Conservation (phyloP, 2,113 vertebrate genomes). For the Megaceryle torquata region DNA sequence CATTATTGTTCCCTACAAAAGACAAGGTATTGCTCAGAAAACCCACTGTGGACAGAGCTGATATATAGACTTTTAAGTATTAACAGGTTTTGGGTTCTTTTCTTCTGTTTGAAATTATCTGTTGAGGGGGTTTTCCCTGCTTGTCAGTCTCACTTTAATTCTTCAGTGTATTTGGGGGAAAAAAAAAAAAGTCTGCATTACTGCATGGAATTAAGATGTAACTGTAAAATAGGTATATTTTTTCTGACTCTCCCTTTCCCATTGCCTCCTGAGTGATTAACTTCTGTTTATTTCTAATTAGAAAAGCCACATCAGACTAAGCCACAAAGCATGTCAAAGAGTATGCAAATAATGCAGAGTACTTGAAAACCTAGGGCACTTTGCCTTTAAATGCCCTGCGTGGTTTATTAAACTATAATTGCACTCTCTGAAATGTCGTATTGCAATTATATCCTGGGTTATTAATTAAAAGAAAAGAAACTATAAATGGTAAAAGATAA, state of each 20-base stretch:
- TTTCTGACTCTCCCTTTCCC: not conserved
- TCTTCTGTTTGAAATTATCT: not conserved
- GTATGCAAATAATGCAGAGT: slow-evolving; percentile 17
- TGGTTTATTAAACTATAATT: slow-evolving; percentile 51
- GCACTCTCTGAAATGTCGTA: slow-evolving; percentile 21
- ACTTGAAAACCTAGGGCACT: slow-evolving; percentile 7
- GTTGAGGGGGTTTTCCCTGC: fast-evolving
- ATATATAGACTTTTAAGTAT: not conserved
- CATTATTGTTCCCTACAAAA: slow-evolving; percentile 18
- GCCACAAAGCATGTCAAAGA: slow-evolving; percentile 42
- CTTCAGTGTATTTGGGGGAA: not conserved
- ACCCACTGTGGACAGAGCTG: not conserved
- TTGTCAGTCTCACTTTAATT: not conserved
- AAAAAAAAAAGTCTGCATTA: not conserved
- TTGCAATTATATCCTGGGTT: slow-evolving; percentile 24
- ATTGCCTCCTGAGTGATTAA: slow-evolving; percentile 44
- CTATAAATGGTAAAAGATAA: slow-evolving; percentile 24
- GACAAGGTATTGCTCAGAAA: not conserved
- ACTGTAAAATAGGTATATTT: not conserved
- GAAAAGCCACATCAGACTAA: slow-evolving; percentile 45
- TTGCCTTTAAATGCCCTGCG: not conserved
- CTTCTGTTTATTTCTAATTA: slow-evolving; percentile 44
- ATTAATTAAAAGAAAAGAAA: slow-evolving; percentile 45
- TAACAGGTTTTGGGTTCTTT: not conserved
- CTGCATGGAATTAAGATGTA: not conserved